Percentiles rank a stretch among this genome's conserved stretches.
Evolutionary conservation across 2,113 vertebrate species (phyloP).

Genomic region (Equus przewalskii): DNA sequence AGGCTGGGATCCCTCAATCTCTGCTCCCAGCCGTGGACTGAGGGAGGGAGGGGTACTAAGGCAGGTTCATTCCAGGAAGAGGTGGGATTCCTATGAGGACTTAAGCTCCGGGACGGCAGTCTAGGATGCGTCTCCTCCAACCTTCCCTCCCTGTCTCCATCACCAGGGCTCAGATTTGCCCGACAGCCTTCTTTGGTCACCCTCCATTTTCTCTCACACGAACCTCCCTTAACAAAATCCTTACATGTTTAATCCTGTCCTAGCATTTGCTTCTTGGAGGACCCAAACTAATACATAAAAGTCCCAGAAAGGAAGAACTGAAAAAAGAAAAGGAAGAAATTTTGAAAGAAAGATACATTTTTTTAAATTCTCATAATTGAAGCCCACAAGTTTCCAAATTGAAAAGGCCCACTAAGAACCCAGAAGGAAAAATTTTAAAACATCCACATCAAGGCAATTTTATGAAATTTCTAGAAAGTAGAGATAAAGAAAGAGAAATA

Average conservation of each 20-base stretch:
- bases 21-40: background rate
- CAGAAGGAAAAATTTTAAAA: background rate
- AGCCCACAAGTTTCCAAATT: background rate
- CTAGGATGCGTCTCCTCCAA: background rate
- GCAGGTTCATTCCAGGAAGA: background rate
- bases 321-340: background rate
- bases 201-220: background rate
- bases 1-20: background rate
- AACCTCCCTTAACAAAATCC: background rate
- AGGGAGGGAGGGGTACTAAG: background rate
- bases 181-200: rapidly evolving
- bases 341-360: background rate
- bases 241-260: background rate
- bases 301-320: background rate
- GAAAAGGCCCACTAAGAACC: background rate
- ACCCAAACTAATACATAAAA: background rate
- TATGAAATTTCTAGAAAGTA: background rate
- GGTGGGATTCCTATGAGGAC: background rate
- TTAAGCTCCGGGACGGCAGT: background rate
- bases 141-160: background rate
- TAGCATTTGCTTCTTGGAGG: background rate
- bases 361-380: background rate
- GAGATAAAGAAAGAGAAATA: background rate
- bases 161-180: background rate
- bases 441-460: background rate